These are phyloP conservation scores for Popillia japonica DNA, from an alignment of 1,140 invertebrate species.

Conservation along the genomic window DNA sequence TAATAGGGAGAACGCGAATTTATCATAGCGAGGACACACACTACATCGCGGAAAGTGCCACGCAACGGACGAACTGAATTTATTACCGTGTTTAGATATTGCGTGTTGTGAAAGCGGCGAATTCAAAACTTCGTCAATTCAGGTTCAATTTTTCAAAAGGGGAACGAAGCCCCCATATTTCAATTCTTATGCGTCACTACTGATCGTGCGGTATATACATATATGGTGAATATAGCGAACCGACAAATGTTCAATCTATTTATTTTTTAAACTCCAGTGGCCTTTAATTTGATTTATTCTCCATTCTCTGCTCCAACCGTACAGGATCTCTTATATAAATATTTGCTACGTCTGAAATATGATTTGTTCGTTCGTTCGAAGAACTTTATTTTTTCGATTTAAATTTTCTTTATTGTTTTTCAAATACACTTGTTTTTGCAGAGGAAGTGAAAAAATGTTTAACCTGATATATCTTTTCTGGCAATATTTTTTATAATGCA, in stretches of 20 bases:
- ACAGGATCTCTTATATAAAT: not conserved
- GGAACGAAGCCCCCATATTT: not conserved
- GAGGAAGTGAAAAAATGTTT: no score
- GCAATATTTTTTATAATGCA: no score
- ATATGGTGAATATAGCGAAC: not conserved
- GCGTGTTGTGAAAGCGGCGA: not conserved
- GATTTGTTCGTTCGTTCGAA: not conserved
- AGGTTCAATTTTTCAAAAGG: slow-evolving; percentile 20
- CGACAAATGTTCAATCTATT: slow-evolving; percentile 19
- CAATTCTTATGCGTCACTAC: not conserved
- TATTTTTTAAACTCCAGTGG: slow-evolving; percentile 1
- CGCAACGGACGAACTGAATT: slow-evolving; percentile 11
- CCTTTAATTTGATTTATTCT: slow-evolving; percentile 17
- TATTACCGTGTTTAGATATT: slow-evolving; percentile 25
- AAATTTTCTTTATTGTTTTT: no score
- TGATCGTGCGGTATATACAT: not conserved
- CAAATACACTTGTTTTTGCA: no score
- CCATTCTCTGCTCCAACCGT: not conserved
- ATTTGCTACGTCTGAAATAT: not conserved
- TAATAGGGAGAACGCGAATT: not conserved
- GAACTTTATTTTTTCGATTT: not conserved
- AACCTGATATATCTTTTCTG: no score
- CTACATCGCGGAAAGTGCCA: slow-evolving; percentile 12
- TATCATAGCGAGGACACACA: not conserved
- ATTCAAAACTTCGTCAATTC: slow-evolving; percentile 24